phyloP scores from a whole-genome alignment of 2,113 vertebrate genomes.

The Vidua chalybeata region DNA sequence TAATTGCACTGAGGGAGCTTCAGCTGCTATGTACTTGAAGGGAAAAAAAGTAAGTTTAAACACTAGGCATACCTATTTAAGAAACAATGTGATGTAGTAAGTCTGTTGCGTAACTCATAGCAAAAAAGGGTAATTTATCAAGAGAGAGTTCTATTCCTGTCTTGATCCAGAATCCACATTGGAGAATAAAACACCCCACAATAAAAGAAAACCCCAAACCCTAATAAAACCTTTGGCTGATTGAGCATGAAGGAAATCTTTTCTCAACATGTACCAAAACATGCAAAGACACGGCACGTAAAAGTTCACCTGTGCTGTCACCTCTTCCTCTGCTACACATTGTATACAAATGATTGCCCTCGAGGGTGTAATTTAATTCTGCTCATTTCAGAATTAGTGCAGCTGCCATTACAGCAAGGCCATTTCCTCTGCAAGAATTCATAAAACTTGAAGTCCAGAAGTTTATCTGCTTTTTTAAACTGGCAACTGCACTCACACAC shows the following conservation, averaged over 20 bases:
- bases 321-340: neutral
- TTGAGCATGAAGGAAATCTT: neutral
- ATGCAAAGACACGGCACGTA: constrained; percentile 31
- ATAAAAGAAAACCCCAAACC: neutral
- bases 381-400: constrained; percentile 62
- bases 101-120: neutral
- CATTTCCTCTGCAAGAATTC: constrained; percentile 68
- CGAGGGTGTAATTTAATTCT: constrained; percentile 61
- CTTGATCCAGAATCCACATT: neutral
- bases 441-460: constrained; percentile 3
- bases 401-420: constrained; percentile 45
- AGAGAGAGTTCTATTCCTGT: constrained; percentile 31
- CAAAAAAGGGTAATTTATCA: neutral
- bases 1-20: neutral
- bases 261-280: constrained; percentile 27
- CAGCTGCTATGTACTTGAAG: neutral
- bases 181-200: neutral
- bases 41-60: neutral
- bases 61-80: neutral
- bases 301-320: constrained; percentile 57
- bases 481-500: neutral
- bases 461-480: constrained; percentile 27
- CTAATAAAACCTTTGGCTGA: neutral
- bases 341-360: constrained; percentile 52
- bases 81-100: neutral